Evolutionary conservation across 2,797 vertebrate species (phyloP).

Genomic region (Malurus leucopterus): DNA sequence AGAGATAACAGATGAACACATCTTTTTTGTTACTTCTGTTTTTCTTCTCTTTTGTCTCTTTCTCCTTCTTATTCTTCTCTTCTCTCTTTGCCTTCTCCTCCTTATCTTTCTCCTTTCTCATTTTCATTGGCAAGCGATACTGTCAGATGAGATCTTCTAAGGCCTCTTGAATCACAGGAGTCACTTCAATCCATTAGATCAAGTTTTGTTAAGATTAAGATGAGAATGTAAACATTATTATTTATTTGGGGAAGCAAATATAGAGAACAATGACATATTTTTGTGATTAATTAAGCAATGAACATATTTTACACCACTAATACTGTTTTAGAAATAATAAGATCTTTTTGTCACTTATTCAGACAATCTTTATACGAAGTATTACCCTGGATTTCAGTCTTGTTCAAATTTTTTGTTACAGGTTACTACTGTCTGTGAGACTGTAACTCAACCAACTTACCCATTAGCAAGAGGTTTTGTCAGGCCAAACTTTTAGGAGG

Average conservation of each 20-base stretch:
- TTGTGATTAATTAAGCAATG: neutral
- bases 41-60: neutral
- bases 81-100: rapidly evolving
- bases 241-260: neutral
- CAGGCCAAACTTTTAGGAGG: neutral
- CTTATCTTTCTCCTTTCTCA: neutral
- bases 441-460: neutral
- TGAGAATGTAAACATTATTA: neutral
- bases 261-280: neutral
- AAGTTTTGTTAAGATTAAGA: neutral
- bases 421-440: neutral
- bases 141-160: neutral
- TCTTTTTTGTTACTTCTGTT: neutral
- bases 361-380: neutral
- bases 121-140: neutral
- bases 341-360: neutral
- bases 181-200: neutral
- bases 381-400: neutral
- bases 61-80: rapidly evolving
- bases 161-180: neutral
- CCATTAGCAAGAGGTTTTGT: neutral
- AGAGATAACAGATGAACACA: neutral
- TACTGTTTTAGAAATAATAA: neutral
- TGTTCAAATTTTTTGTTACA: neutral
- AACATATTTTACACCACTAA: neutral